Percentiles rank a stretch among this genome's conserved stretches.
Conservation (phyloP, 1,140 invertebrate species). For the Chlorops oryzae region DNA sequence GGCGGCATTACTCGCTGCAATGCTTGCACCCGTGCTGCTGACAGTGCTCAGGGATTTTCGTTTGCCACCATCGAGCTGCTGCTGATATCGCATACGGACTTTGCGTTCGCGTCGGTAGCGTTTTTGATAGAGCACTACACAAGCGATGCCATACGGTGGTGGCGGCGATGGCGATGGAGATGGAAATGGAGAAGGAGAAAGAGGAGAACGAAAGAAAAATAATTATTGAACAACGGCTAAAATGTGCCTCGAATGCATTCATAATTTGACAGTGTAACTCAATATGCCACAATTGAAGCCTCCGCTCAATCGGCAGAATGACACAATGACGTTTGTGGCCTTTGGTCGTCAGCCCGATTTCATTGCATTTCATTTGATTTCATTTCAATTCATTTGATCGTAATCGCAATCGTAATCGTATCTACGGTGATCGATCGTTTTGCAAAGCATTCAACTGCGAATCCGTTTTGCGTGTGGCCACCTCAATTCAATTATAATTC, state of each 20-base stretch:
- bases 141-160: too few species aligned
- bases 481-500: constrained; percentile 20
- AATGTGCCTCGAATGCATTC: too few species aligned
- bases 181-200: too few species aligned
- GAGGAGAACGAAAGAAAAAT: neutral
- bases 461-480: constrained; percentile 38
- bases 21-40: constrained; percentile 20
- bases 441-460: constrained; percentile 32
- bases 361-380: too few species aligned
- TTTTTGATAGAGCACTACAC: constrained; percentile 79
- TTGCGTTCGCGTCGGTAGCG: constrained; percentile 79
- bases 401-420: too few species aligned
- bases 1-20: constrained; percentile 16
- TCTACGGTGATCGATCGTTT: constrained; percentile 1
- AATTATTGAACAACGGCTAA: neutral
- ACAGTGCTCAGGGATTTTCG: constrained; percentile 17
- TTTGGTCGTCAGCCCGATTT: too few species aligned
- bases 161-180: too few species aligned
- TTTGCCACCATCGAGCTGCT: constrained; percentile 65
- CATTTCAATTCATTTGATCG: too few species aligned
- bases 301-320: too few species aligned
- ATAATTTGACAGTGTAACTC: too few species aligned
- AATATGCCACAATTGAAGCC: too few species aligned
- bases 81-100: constrained; percentile 71
- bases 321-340: too few species aligned